Conservation (phyloP, 2,113 vertebrate species). For the Phyllostomus discolor region DNA sequence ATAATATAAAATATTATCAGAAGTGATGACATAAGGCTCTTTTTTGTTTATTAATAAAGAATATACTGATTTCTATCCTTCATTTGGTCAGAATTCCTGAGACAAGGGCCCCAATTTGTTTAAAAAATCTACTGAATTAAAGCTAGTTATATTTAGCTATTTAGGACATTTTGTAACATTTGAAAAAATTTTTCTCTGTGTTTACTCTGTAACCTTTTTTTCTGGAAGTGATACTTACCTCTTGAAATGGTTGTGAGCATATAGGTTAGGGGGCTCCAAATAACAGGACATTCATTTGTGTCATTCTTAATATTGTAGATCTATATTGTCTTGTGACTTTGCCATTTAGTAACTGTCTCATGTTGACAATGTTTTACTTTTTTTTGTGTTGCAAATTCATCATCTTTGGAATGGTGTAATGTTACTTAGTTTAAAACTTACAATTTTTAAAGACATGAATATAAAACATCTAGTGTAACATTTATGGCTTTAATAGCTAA, state of each 20-base stretch:
- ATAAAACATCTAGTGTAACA: neutral
- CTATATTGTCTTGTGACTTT: neutral
- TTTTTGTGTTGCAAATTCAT: neutral
- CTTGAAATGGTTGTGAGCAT: neutral
- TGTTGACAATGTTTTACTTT: neutral
- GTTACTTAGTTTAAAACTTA: neutral
- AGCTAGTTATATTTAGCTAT: neutral
- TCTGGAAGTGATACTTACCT: neutral
- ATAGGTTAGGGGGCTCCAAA: neutral
- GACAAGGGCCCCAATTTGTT: neutral
- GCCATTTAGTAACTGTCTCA: neutral
- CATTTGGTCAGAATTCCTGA: neutral
- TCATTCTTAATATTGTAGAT: neutral
- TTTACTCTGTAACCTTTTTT: neutral
- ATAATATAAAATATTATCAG: neutral
- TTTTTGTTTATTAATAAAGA: neutral
- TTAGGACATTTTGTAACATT: neutral
- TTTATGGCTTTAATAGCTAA: neutral
- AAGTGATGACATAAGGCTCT: neutral
- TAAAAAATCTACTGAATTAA: neutral
- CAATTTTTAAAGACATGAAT: neutral
- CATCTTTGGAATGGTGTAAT: neutral
- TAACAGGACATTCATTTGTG: neutral
- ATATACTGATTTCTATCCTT: neutral
- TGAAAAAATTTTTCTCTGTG: neutral